Percentiles rank a stretch among this genome's conserved stretches.
phyloP scores from a whole-genome alignment of 2,797 vertebrate genomes.

The Pseudochirops cupreus region DNA sequence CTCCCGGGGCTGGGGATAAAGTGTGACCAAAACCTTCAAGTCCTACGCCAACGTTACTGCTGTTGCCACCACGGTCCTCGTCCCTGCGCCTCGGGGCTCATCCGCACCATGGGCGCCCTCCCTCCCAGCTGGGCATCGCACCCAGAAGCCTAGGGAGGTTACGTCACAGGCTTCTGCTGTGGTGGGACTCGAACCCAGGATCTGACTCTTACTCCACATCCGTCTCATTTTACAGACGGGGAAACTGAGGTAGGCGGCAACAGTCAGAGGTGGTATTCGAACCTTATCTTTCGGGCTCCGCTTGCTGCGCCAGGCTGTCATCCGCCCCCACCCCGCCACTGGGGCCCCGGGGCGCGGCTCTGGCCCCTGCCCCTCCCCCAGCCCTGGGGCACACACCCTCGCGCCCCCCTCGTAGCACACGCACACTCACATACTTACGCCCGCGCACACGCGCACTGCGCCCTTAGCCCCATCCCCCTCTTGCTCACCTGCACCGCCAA shows the following conservation, averaged over 20 bases:
- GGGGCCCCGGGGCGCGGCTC: neutral
- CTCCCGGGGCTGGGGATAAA: too few species aligned
- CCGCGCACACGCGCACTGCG: slow-evolving; percentile 7
- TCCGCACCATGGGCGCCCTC: too few species aligned
- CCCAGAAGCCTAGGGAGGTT: too few species aligned
- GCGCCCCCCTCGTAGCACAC: neutral
- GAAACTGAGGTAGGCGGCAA: neutral
- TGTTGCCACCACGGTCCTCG: too few species aligned
- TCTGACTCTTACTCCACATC: neutral
- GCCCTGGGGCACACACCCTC: neutral
- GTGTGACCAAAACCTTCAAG: too few species aligned
- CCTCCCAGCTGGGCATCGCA: too few species aligned
- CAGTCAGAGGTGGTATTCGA: neutral
- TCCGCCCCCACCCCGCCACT: too few species aligned
- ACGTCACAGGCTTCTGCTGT: neutral
- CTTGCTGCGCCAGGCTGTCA: neutral
- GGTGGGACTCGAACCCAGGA: neutral
- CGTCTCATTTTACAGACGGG: neutral
- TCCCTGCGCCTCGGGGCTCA: too few species aligned
- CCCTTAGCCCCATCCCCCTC: neutral
- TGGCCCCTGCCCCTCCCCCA: neutral
- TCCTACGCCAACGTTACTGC: too few species aligned
- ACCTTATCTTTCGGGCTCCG: neutral
- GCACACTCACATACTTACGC: neutral
- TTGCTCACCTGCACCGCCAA: neutral